These are phyloP conservation scores for Drosophila mercatorum DNA, from an alignment of 2,888 invertebrate species.

Conservation along the genomic window DNA sequence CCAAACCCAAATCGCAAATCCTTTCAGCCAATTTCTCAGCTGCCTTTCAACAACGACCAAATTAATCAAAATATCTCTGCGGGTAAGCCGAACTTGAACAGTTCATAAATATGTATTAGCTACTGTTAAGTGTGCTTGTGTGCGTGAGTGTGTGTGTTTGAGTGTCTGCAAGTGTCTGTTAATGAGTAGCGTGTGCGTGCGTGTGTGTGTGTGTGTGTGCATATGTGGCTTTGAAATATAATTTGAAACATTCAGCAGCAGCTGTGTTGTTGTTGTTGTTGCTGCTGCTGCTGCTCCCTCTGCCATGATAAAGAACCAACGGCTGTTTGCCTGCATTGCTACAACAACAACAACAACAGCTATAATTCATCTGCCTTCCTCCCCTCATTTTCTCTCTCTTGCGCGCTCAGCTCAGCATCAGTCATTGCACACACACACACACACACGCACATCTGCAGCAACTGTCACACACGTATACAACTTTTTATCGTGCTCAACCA, in stretches of 20 bases:
- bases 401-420: constrained; percentile 51
- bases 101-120: constrained; percentile 54
- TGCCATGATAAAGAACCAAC: constrained; percentile 62
- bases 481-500: constrained; percentile 39
- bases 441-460: constrained; percentile 16
- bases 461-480: constrained; percentile 7
- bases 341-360: constrained; percentile 7
- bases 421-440: constrained; percentile 14
- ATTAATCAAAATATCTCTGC: constrained; percentile 17
- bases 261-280: constrained; percentile 15
- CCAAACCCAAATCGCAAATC: constrained; percentile 21
- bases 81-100: constrained; percentile 57
- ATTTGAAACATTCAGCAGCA: constrained; percentile 46
- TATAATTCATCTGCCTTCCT: constrained; percentile 50
- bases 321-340: constrained; percentile 64
- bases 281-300: constrained; percentile 19
- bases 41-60: constrained; percentile 24
- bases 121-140: constrained; percentile 24
- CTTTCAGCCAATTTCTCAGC: constrained; percentile 29
- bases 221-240: constrained; percentile 59
- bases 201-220: constrained; percentile 29
- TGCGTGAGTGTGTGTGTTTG: not conserved
- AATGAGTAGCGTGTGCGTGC: no score
- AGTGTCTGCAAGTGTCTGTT: constrained; percentile 1
- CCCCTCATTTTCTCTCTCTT: constrained; percentile 5